Evolutionary conservation across 2,797 vertebrate genomes (phyloP), one percentile per base, ranked within the genome.

Genomic region (Setipinna tenuifilis): DNA sequence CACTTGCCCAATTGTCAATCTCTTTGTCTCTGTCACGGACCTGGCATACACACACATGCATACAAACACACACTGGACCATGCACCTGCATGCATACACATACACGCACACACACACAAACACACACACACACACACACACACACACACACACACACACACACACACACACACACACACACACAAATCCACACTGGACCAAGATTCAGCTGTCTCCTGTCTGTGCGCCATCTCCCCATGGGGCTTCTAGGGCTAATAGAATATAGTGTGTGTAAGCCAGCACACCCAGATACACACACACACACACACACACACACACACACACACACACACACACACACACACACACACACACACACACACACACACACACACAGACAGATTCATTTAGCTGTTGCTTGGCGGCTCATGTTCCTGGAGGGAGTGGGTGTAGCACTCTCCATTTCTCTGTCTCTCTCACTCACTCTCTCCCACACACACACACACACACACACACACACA

Each of bases 241-340:
- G 88, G 78, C 86, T 90, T 88, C 84, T 88, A 84, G 85, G 85
- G 83, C 88, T 91, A 92, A 91, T 92, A 87, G 90, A 92, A 90
- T 91, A 87, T 88, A 88, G 90, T 85, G 88, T 90, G 46, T 65
- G 65, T 28, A 71, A 35, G 6, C 62, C 62, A 68, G 62, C 61
- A 61, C 58, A 61, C 58, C n/a, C n/a, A 62, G 14, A 62, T 16
- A 62, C 61, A 62, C 61, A 65, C 61, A 62, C 23, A 65, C 62
- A 65, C 62, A 65, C 62, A 65, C 23, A 65, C 62, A 25, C n/a
- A 65, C 61, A 65, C 61, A 65, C 61, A 25, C 61, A 65, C 61
- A 65, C 61, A 68, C 62, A 68, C 62, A 28, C 23, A 68, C 62
- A 68, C 62, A 68, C 23, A 65, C n/a, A 65, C 54, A 61, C 59